Conservation (phyloP, 2,888 invertebrate species). For the Himalopsyche tibetana region DNA sequence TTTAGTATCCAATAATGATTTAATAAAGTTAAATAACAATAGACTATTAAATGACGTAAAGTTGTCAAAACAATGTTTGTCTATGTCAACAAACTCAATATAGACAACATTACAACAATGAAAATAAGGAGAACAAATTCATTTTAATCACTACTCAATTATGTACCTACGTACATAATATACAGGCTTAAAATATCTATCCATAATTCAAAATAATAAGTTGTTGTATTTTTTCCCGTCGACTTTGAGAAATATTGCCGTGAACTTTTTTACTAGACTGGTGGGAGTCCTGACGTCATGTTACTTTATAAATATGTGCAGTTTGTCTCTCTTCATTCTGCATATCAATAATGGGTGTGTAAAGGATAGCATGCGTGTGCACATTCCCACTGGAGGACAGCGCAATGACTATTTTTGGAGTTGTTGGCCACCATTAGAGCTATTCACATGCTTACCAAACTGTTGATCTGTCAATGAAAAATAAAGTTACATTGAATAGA, state of each 20-base stretch:
- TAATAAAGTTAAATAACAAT: no score
- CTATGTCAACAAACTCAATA: no score
- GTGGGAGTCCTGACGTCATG: slow-evolving; percentile 58
- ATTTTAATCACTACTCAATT: no score
- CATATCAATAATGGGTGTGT: slow-evolving; percentile 33
- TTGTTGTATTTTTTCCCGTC: slow-evolving; percentile 44
- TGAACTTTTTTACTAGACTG: slow-evolving; percentile 46
- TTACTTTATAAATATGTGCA: slow-evolving; percentile 51
- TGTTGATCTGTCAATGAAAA: slow-evolving; percentile 40
- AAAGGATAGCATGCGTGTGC: slow-evolving; percentile 48
- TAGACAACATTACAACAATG: no score
- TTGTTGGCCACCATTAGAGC: slow-evolving; percentile 50
- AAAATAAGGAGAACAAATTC: no score
- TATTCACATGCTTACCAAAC: slow-evolving; percentile 46
- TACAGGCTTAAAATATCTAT: no score
- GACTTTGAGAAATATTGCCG: slow-evolving; percentile 54
- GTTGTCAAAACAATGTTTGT: no score
- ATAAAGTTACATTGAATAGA: not conserved
- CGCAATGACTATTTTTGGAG: slow-evolving; percentile 64
- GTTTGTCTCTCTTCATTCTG: slow-evolving; percentile 49
- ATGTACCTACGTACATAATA: no score
- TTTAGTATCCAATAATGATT: no score
- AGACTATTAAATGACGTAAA: no score
- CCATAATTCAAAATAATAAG: no score
- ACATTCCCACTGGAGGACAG: slow-evolving; percentile 48